Evolutionary conservation across 2,797 vertebrate genomes (phyloP), one percentile per base, ranked within the genome.

Genomic region (Sebastes flavidus): DNA sequence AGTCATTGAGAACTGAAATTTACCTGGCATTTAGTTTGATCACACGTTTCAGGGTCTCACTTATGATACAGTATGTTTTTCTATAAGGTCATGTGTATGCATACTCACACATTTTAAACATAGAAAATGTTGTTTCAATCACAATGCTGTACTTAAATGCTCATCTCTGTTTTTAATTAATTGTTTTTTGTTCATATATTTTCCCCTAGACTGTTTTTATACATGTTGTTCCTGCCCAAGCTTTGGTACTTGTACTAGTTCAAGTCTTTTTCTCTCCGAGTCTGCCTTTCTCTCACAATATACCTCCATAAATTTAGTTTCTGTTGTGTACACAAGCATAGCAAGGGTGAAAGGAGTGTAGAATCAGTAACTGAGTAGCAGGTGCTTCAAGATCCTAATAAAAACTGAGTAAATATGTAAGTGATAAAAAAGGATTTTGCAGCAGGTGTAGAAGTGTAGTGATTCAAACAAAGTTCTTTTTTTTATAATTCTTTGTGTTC

Each of bases 361-460:
- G 29, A 52, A 66, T 60, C 77, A n/a, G 30, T 25, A 72, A 56
- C 16, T 24, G 24, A 75, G 34, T 24, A 75, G 63, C 34, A 80
- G 65, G 18, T 61, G 62, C 58, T 65, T 58, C 10, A 29, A 55
- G 25, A 52, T 62, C 77, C 13, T 60, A 58, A 77, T 58, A 62
- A 59, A 62, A 84, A 61, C 34, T 30, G 30, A 69, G 71, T 72
- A 74, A 75, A 80, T 71, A 67, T 6, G 1, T 2, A 4, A 65
- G 49, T 25, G 55, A 55, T 42, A 36, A 67, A 58, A 77, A 60
- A 67, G 38, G 29, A n/a, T 80, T 63, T 76, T 22, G 12, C 30
- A 75, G 77, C 46, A 69, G 70, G 42, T 74, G 42, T 58, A 27
- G 36, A 59, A 36, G 16, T 63, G 24, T 16, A 56, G 12, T 24